A percentile compares a stretch with the other conserved stretches of the same genome.
Evolutionary conservation across 2,888 invertebrate species (phyloP).

Genomic region (Polydrusus pterygomalis): DNA sequence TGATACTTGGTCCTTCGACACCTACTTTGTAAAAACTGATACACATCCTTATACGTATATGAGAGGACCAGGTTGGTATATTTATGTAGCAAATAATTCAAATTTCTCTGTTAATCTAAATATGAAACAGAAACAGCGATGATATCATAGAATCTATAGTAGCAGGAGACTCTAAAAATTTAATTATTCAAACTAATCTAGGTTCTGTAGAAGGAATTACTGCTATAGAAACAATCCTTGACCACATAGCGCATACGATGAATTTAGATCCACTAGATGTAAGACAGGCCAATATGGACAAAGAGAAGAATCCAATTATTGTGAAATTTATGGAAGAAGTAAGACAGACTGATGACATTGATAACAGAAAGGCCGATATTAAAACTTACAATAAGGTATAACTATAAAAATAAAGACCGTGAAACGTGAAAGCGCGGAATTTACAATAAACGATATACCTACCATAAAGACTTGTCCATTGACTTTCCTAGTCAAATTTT

Average conservation of each 20-base stretch:
- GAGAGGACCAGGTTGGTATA: slow-evolving; percentile 78
- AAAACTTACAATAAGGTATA: slow-evolving; percentile 36
- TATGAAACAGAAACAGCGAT: no score
- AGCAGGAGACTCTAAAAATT: no score
- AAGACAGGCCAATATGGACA: slow-evolving; percentile 74
- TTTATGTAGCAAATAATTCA: no score
- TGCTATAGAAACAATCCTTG: slow-evolving; percentile 79
- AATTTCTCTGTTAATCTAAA: no score
- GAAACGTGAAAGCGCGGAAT: no score
- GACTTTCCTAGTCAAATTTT: no score
- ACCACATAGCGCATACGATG: slow-evolving; percentile 77
- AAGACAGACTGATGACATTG: slow-evolving; percentile 23
- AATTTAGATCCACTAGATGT: slow-evolving; percentile 75
- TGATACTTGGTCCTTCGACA: slow-evolving; percentile 72
- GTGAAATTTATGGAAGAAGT: slow-evolving; percentile 36
- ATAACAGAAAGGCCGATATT: slow-evolving; percentile 24
- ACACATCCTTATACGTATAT: slow-evolving; percentile 78
- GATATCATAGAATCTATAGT: no score
- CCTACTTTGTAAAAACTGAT: slow-evolving; percentile 77
- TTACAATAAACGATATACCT: no score
- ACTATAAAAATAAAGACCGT: no score
- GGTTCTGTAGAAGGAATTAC: slow-evolving; percentile 79
- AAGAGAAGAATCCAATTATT: slow-evolving; percentile 36
- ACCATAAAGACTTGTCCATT: no score
- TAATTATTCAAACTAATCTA: no score